Base-by-base conservation (phyloP, 1,140 invertebrate species). In the Stegodyphus mimosarum region DNA sequence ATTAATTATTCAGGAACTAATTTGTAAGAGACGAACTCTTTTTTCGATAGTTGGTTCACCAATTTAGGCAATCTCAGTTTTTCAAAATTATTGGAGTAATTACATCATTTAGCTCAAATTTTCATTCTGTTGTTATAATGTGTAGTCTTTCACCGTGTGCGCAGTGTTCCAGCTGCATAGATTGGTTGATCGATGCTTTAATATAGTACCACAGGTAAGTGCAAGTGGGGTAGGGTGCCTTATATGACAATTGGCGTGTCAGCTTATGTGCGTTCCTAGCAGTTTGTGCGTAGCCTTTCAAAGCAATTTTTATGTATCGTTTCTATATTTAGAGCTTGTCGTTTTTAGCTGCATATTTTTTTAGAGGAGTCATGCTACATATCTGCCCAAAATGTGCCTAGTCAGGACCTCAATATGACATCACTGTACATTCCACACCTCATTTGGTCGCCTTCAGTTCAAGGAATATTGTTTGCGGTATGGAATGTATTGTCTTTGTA, bases 321-420 rank as follows among this genome's bases (percentile, higher is more conserved):
- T 83, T 83, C 70, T 83, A 73, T 83, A 83, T 83, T 83, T 83
- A 83, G 81, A 83, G 81, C 81, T 83, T 83, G 71, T 83, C 71
- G 72, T 83, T 83, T 83, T 83, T 83, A 75, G 81, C 72, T 75
- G 71, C 64, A 69, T 75, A 75, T 83, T 75, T 76, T 81, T 83
- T 80, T 80, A 72, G 78, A 83, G 72, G 53, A 75, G 81, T 83
- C 81, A 83, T 83, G 81, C 81, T 75, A 83, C 81, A 83, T 83
- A 83, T 83, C 81, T 83, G 81, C 81, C 81, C 50, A 70, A 83
- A 83, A 83, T 74, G 81, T 83, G 81, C 81, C 81, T 83, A 83
- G 81, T 83, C 81, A 83, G 72, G 81, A 83, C 72, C 55, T 83
- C 60, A 75, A 71, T 83, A 83, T 83, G 72, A 83, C 81, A 75